Base-by-base conservation (phyloP, 2,797 vertebrate species). In the Dallia pectoralis region DNA sequence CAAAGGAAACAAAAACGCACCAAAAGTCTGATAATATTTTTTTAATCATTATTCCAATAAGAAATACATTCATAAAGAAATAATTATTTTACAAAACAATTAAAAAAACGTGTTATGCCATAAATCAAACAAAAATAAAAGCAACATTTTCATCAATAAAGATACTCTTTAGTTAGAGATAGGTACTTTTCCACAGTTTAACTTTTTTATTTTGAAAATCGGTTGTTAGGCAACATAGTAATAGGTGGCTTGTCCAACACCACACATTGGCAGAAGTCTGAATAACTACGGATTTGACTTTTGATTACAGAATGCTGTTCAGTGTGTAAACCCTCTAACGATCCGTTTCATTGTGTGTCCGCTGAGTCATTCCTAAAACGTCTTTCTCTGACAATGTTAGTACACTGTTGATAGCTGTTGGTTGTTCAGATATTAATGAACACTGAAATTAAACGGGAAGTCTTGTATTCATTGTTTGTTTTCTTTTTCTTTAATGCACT, bases 21-120 rank as follows among this genome's bases (percentile, higher is more conserved):
- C 47, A 67, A 44, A 77, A 73, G 80, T 86, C 89, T 87, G 88
- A 91, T 91, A 89, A 87, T 83, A 88, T 80, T 40, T 75, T 87
- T 87, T 90, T 89, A 85, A 91, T 90, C 89, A 94, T 94, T 96
- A 96, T 94, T 97, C 93, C 94, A 95, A 96, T 97, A 98, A 97
- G 97, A 97, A 98, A 97, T 97, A 98, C 96, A 98, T 97, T 98
- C 96, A 97, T 97, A 97, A 96, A 98, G 95, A 97, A 97, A 95
- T 95, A 95, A 96, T 95, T 96, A 96, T 96, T 95, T 97, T 96
- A 95, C 95, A 96, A 97, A 97, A 97, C 95, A 95, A 96, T 96
- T 97, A 94, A 96, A 96, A 89, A 89, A 87, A 94, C 95, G 93
- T 93, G 93, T 96, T 96, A 96, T 95, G 95, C 95, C 95, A 95